Conservation (phyloP, 1,140 invertebrate genomes). For the Penaeus japonicus region DNA sequence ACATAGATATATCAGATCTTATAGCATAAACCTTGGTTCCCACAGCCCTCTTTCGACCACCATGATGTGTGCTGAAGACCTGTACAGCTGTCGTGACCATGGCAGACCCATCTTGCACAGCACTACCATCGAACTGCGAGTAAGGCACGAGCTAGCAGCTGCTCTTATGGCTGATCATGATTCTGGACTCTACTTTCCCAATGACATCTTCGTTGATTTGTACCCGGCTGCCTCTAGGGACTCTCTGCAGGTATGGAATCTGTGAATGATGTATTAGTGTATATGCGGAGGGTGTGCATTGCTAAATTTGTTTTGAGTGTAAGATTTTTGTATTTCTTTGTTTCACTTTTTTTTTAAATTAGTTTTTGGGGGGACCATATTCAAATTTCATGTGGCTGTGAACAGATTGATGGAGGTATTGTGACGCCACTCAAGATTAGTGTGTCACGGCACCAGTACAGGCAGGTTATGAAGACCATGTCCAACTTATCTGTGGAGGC, state of each 20-base stretch:
- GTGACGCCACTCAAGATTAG: conserved; percentile 85
- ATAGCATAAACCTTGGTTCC: not conserved
- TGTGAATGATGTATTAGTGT: not conserved
- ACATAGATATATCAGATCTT: too few species aligned
- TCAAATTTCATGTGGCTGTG: not conserved
- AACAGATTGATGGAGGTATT: conserved; percentile 79
- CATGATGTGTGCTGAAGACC: conserved; percentile 69
- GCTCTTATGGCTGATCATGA: conserved; percentile 48
- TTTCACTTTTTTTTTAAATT: not conserved
- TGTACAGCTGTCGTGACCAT: conserved; percentile 73
- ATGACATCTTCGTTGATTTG: conserved; percentile 39
- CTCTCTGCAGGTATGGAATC: conserved; percentile 25
- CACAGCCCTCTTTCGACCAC: conserved; percentile 47
- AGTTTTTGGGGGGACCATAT: not conserved
- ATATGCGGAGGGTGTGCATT: not conserved
- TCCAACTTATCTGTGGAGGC: conserved; percentile 33
- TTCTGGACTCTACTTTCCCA: conserved; percentile 42
- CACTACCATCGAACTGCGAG: conserved; percentile 77
- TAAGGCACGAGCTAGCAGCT: conserved; percentile 60
- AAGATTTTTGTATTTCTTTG: not conserved
- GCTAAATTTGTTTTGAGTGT: not conserved
- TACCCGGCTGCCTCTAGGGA: conserved; percentile 36
- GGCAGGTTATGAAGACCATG: conserved; percentile 72
- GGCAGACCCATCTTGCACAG: conserved; percentile 81
- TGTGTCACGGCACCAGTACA: conserved; percentile 84